A percentile compares a stretch with the other conserved stretches of the same genome.
These are phyloP conservation scores for Eutolmus rufibarbis DNA, from an alignment of 2,888 invertebrate genomes.

Conservation along the genomic window DNA sequence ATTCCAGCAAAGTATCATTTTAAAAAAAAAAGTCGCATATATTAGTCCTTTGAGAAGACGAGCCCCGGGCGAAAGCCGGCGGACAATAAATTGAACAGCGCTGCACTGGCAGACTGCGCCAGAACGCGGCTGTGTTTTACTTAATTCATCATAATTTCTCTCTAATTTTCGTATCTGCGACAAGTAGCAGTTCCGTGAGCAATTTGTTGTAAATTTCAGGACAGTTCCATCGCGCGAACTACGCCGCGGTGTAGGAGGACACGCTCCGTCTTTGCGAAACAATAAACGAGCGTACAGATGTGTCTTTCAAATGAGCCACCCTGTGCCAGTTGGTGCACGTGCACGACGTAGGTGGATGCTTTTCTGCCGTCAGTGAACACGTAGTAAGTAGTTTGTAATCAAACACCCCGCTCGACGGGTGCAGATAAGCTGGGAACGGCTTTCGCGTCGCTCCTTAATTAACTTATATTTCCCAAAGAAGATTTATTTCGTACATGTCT, in stretches of 20 bases:
- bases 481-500: background rate
- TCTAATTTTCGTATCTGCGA: background rate
- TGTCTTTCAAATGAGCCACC: background rate
- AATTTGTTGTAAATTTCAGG: background rate
- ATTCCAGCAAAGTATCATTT: background rate
- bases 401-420: background rate
- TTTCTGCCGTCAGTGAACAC: background rate
- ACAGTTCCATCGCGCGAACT: background rate
- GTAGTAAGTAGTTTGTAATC: background rate
- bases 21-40: background rate
- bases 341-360: background rate
- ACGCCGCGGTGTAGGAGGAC: background rate
- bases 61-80: background rate
- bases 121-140: background rate
- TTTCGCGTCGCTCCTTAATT: background rate
- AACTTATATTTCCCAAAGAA: background rate
- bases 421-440: background rate
- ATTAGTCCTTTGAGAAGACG: background rate
- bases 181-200: background rate
- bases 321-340: background rate
- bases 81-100: background rate
- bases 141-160: background rate
- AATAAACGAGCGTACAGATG: background rate
- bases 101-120: background rate
- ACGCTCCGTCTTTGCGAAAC: background rate